Conservation (phyloP, 1,140 invertebrate species). For the Lucilia cuprina region DNA sequence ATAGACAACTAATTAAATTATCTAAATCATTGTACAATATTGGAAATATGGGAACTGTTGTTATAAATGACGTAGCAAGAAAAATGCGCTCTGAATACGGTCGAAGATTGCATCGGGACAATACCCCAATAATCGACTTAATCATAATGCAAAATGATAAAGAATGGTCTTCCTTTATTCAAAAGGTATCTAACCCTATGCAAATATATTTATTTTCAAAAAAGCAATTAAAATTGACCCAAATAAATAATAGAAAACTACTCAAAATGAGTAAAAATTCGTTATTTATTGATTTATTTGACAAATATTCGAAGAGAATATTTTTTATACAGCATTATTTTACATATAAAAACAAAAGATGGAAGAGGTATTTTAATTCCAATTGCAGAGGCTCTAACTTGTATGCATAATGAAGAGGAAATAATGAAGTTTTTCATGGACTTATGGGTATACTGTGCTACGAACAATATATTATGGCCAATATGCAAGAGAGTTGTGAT, state of each 20-base stretch:
- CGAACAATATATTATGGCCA: not conserved
- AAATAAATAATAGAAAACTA: not conserved
- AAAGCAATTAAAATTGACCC: not conserved
- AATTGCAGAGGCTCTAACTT: not conserved
- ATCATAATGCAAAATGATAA: not conserved
- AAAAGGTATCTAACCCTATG: not conserved
- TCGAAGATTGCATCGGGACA: not conserved
- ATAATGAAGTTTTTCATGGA: not conserved
- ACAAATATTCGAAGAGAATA: not conserved
- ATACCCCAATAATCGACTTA: not conserved
- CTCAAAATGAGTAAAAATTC: not conserved
- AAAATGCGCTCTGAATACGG: not conserved
- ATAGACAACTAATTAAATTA: not conserved
- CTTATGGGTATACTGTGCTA: not conserved
- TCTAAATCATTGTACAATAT: not conserved
- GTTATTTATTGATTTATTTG: not conserved
- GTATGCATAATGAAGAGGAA: not conserved
- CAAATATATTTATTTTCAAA: not conserved
- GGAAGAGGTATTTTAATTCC: not conserved
- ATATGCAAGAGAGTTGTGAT: not conserved
- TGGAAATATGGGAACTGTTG: not conserved
- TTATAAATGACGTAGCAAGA: not conserved
- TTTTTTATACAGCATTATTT: not conserved
- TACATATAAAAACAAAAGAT: not conserved
- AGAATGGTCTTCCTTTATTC: not conserved